Conservation (phyloP, 2,797 vertebrate genomes). For the Leontocebus nigricollis region DNA sequence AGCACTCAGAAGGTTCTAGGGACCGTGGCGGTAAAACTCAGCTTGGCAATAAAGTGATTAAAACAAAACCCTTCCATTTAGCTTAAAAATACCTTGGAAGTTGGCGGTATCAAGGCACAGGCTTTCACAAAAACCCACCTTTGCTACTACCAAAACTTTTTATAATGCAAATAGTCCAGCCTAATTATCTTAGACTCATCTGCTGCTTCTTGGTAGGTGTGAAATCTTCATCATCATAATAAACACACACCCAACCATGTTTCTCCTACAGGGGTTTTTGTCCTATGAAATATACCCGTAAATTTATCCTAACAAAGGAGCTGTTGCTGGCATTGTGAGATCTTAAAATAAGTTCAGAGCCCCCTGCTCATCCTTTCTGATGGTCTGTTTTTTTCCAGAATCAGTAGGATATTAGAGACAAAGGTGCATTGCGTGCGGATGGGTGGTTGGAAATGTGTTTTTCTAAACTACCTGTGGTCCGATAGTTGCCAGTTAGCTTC, state of each 20-base stretch:
- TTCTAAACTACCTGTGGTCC: background rate
- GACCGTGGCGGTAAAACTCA: constrained; percentile 72
- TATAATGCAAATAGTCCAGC: too few relatives aligned
- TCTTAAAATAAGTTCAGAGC: background rate
- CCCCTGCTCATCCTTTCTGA: background rate
- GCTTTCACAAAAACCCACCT: background rate
- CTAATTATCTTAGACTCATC: background rate
- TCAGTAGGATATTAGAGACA: background rate
- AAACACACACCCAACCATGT: background rate
- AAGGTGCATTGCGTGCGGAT: background rate
- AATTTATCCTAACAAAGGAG: background rate
- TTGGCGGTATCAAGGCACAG: constrained; percentile 31
- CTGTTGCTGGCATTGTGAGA: background rate
- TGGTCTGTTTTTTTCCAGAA: background rate
- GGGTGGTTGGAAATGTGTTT: background rate
- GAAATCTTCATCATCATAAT: background rate
- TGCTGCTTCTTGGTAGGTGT: background rate
- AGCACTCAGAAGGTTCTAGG: constrained; percentile 78
- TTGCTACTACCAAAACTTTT: background rate
- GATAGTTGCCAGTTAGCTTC: background rate
- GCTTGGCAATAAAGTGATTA: constrained; percentile 80
- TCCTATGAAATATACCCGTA: background rate
- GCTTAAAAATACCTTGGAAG: constrained; percentile 78
- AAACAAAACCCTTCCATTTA: constrained; percentile 84
- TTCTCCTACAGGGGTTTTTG: background rate